Conservation (phyloP, 1,140 invertebrate genomes). For the Gryllus bimaculatus region DNA sequence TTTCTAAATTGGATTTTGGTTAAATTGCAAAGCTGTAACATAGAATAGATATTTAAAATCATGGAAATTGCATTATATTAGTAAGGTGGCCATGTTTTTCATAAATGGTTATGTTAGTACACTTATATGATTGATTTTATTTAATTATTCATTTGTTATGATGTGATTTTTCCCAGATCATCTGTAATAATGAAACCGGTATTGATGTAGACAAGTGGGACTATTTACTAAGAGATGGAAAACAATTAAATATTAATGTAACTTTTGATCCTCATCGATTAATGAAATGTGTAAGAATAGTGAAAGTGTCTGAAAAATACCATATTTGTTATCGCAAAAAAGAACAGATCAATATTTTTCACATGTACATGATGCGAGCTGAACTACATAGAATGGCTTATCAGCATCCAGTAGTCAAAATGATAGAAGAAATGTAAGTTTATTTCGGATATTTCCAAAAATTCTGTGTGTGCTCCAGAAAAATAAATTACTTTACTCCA, state of each 20-base stretch:
- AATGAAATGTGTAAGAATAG: slow-evolving; percentile 20
- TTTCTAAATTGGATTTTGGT: no score
- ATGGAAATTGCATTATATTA: no score
- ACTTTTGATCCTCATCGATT: slow-evolving; percentile 38
- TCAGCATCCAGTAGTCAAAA: slow-evolving; percentile 38
- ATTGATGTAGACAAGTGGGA: slow-evolving; percentile 68
- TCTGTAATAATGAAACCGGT: slow-evolving; percentile 49
- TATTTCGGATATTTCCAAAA: no score
- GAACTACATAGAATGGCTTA: slow-evolving; percentile 41
- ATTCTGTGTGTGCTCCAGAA: background rate
- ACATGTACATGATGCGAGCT: slow-evolving; percentile 39
- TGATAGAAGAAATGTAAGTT: slow-evolving; percentile 38
- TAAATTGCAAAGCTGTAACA: no score
- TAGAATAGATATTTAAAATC: no score
- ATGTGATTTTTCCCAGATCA: slow-evolving; percentile 40
- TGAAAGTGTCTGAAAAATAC: slow-evolving; percentile 13
- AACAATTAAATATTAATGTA: slow-evolving; percentile 38
- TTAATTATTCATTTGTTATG: background rate
- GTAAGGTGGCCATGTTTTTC: no score
- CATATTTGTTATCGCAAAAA: slow-evolving; percentile 40
- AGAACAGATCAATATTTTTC: slow-evolving; percentile 34
- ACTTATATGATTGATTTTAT: no score
- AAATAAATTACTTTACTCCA: background rate
- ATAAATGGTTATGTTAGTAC: no score
- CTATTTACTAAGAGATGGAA: slow-evolving; percentile 52